phyloP scores from a whole-genome alignment of 2,888 invertebrate species.

The Neoaliturus tenellus region DNA sequence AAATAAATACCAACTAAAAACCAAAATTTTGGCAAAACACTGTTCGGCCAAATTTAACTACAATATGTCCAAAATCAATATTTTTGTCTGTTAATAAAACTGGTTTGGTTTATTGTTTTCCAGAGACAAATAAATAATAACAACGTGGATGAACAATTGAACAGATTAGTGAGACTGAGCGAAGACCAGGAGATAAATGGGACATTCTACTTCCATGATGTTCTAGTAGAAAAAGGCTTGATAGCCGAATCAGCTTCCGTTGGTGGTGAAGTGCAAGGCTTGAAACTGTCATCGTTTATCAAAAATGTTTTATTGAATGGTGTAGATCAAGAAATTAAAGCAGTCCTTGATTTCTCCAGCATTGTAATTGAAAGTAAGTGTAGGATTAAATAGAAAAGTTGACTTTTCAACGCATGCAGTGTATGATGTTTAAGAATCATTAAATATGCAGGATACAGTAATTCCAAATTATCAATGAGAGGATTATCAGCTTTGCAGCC shows the following conservation, averaged over 20 bases:
- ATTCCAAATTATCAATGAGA: too few relatives aligned
- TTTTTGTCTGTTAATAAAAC: too few relatives aligned
- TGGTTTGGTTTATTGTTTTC: too few relatives aligned
- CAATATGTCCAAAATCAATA: too few relatives aligned
- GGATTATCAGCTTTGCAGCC: too few relatives aligned
- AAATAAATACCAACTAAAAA: too few relatives aligned
- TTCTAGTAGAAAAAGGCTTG: background rate
- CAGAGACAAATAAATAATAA: constrained; percentile 30
- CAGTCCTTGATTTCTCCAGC: constrained; percentile 7
- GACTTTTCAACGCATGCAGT: too few relatives aligned
- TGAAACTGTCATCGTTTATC: constrained; percentile 30
- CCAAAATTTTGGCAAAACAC: too few relatives aligned
- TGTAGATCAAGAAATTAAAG: constrained; percentile 29
- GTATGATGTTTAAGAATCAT: too few relatives aligned
- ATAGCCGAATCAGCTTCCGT: constrained; percentile 14
- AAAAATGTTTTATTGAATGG: constrained; percentile 36
- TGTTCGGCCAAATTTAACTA: too few relatives aligned
- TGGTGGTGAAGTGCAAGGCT: constrained; percentile 8
- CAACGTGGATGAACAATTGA: background rate
- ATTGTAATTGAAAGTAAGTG: constrained; percentile 39
- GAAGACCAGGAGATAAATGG: background rate
- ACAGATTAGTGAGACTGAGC: constrained; percentile 35
- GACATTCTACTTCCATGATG: constrained; percentile 1
- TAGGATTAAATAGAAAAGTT: too few relatives aligned
- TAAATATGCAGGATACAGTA: too few relatives aligned